These are phyloP conservation scores for Eledone cirrhosa DNA, from an alignment of 2,888 invertebrate species.

Conservation along the genomic window DNA sequence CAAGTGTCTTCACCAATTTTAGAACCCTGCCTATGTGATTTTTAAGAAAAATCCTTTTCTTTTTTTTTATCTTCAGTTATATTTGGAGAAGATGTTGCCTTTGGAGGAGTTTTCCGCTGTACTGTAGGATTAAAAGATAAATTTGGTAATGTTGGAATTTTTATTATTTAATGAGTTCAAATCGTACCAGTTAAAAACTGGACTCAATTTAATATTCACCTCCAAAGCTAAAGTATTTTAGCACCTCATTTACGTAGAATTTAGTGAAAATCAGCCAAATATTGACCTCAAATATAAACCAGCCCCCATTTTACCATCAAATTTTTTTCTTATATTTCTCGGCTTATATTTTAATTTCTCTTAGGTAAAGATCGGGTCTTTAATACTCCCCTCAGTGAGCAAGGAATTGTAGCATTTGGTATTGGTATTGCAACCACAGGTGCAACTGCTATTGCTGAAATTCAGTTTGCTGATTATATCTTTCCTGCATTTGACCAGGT, in stretches of 20 bases:
- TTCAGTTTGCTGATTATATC: constrained; percentile 99
- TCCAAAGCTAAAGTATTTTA: too few relatives aligned
- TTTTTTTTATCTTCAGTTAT: constrained; percentile 67
- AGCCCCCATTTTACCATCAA: too few relatives aligned
- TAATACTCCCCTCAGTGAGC: constrained; percentile 77
- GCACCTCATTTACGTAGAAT: too few relatives aligned
- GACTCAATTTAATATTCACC: too few relatives aligned
- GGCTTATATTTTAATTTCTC: constrained; percentile 22
- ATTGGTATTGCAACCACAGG: constrained; percentile 92
- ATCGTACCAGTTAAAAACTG: too few relatives aligned
- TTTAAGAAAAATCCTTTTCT: too few relatives aligned
- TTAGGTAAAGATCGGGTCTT: constrained; percentile 84
- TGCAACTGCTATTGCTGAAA: constrained; percentile 95
- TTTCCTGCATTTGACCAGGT: constrained; percentile 99
- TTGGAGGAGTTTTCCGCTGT: constrained; percentile 98
- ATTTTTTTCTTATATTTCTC: neutral
- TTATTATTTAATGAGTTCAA: too few relatives aligned
- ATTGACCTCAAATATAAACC: too few relatives aligned
- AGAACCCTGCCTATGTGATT: too few relatives aligned
- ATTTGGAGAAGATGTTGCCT: constrained; percentile 98
- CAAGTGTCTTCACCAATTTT: too few relatives aligned
- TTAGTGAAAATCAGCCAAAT: too few relatives aligned
- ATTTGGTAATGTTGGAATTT: constrained; percentile 76
- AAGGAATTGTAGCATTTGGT: constrained; percentile 90
- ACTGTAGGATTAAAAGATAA: constrained; percentile 91